phyloP scores from a whole-genome alignment of 1,140 invertebrate species.

The Magallana ariakensis region DNA sequence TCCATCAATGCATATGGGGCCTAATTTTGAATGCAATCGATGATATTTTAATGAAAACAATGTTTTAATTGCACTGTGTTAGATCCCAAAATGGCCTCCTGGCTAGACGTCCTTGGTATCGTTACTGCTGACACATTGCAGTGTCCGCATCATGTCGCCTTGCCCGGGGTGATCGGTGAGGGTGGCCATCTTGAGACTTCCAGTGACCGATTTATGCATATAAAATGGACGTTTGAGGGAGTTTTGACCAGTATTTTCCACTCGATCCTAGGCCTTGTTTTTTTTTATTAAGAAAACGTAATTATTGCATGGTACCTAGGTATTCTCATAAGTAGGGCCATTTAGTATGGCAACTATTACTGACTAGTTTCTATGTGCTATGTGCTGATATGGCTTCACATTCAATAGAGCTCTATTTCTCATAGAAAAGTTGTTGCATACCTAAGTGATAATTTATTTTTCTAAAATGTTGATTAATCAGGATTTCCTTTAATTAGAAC shows the following conservation, averaged over 20 bases:
- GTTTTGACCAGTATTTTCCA: neutral
- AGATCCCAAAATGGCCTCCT: conserved; percentile 49
- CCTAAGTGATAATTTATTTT: too few species aligned
- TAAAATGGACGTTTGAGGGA: neutral
- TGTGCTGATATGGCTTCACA: neutral
- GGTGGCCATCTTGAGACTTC: conserved; percentile 1
- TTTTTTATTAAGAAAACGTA: neutral
- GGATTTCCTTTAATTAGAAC: too few species aligned
- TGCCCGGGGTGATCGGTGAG: neutral
- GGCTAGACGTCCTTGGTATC: conserved; percentile 37
- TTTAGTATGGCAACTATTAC: neutral
- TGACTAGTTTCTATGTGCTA: neutral
- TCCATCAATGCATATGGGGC: conserved; percentile 25
- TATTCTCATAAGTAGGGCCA: neutral
- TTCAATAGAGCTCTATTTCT: too few species aligned
- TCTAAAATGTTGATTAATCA: too few species aligned
- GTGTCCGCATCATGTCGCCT: neutral
- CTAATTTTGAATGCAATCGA: neutral
- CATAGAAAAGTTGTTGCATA: too few species aligned
- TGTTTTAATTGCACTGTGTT: conserved; percentile 41
- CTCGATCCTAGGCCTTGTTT: neutral
- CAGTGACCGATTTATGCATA: neutral
- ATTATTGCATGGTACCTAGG: neutral
- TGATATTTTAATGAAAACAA: conserved; percentile 27
- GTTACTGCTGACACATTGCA: conserved; percentile 7